Conservation (phyloP, 1,140 invertebrate species). For the Andrena cerasifolii region DNA sequence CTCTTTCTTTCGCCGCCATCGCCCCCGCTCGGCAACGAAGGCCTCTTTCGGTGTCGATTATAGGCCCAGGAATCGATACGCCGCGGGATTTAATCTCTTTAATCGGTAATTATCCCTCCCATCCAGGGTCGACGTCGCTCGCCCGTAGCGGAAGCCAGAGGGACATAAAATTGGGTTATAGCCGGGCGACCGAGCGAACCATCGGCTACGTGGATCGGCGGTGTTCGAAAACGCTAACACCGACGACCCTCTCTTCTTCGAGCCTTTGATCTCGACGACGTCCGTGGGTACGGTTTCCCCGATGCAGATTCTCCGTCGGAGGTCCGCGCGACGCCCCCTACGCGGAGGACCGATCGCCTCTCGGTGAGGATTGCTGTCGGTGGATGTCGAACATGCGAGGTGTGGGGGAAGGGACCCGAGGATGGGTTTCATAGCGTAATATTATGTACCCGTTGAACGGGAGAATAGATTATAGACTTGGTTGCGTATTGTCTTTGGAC, state of each 20-base stretch:
- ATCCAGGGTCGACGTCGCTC: conserved; percentile 8
- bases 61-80: conserved; percentile 70
- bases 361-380: no score
- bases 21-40: conserved; percentile 28
- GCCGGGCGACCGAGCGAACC: conserved; percentile 50
- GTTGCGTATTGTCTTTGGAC: no score
- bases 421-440: no score
- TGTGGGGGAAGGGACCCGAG: no score
- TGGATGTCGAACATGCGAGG: no score
- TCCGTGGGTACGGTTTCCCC: no score
- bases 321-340: no score
- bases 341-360: no score
- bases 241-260: not conserved
- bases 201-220: conserved; percentile 37
- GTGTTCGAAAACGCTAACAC: conserved; percentile 49
- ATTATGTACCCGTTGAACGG: no score
- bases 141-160: conserved; percentile 48
- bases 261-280: no score
- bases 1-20: conserved; percentile 42
- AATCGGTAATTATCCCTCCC: conserved; percentile 73
- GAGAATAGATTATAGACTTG: no score
- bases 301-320: no score
- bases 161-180: conserved; percentile 72
- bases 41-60: conserved; percentile 64
- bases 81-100: conserved; percentile 74